Evolutionary conservation across 2,888 invertebrate species (phyloP).

Genomic region (Agonopterix subpropinquella): DNA sequence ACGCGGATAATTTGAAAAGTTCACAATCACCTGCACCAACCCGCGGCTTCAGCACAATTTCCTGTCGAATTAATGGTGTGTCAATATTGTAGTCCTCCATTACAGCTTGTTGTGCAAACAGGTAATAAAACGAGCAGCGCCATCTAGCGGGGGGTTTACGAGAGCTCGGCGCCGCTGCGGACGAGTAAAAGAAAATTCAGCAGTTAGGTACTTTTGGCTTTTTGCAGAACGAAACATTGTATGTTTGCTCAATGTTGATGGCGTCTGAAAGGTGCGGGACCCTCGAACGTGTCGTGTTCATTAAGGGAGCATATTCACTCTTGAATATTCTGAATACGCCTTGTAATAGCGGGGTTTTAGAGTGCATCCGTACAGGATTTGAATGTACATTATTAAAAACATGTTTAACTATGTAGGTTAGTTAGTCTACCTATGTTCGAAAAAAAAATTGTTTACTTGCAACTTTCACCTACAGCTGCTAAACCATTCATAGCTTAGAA

Average conservation of each 20-base stretch:
- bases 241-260: slow-evolving; percentile 8
- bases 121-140: slow-evolving; percentile 60
- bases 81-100: slow-evolving; percentile 71
- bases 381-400: too few relatives aligned
- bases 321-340: background rate
- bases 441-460: too few relatives aligned
- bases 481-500: too few relatives aligned
- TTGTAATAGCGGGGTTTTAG: too few relatives aligned
- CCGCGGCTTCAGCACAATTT: slow-evolving; percentile 69
- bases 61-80: slow-evolving; percentile 73
- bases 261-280: slow-evolving; percentile 5
- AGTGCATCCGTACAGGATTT: too few relatives aligned
- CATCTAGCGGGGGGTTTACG: slow-evolving; percentile 61
- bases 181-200: slow-evolving; percentile 6
- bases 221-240: slow-evolving; percentile 8
- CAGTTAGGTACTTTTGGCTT: slow-evolving; percentile 7
- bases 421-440: too few relatives aligned
- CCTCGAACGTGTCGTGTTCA: slow-evolving; percentile 2
- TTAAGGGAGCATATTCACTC: slow-evolving; percentile 1
- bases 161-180: slow-evolving; percentile 38
- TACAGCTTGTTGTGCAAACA: slow-evolving; percentile 67
- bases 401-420: too few relatives aligned
- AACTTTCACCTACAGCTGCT: too few relatives aligned
- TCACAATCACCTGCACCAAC: slow-evolving; percentile 67
- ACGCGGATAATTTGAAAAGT: slow-evolving; percentile 73